These are phyloP conservation scores for Trichogramma evanescens DNA, from an alignment of 2,888 invertebrate species.

Conservation along the genomic window DNA sequence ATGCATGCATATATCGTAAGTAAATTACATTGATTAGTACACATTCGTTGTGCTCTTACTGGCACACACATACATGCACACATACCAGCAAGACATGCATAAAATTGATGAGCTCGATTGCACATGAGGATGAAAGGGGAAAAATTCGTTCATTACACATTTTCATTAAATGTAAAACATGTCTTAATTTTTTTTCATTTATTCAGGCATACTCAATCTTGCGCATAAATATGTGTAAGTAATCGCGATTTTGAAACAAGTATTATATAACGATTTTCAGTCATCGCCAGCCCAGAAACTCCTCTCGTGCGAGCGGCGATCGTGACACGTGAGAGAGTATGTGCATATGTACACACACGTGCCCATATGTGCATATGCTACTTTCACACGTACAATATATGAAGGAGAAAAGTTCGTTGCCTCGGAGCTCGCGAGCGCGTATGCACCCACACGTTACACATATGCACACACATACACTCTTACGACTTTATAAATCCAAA, in stretches of 20 bases:
- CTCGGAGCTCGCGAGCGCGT: neutral
- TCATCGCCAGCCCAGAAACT: constrained; percentile 27
- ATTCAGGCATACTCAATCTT: neutral
- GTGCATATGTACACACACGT: neutral
- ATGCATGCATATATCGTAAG: no score
- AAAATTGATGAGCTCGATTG: no score
- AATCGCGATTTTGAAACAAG: constrained; percentile 22
- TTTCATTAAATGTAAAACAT: no score
- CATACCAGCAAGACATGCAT: no score
- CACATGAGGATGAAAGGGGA: no score
- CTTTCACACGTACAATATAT: no score
- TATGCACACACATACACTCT: neutral
- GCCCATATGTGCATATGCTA: neutral
- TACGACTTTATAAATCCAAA: no score
- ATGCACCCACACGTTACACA: neutral
- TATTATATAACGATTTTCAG: constrained; percentile 40
- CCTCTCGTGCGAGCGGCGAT: neutral
- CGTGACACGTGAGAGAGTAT: constrained; percentile 23
- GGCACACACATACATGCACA: no score
- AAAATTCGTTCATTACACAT: no score
- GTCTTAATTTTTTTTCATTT: no score
- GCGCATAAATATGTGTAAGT: neutral
- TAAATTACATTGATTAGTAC: no score
- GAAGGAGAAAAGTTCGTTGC: constrained; percentile 26
- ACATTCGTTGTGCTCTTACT: no score